Evolutionary conservation across 1,140 invertebrate species (phyloP).

Genomic region (Ceratina australensis): DNA sequence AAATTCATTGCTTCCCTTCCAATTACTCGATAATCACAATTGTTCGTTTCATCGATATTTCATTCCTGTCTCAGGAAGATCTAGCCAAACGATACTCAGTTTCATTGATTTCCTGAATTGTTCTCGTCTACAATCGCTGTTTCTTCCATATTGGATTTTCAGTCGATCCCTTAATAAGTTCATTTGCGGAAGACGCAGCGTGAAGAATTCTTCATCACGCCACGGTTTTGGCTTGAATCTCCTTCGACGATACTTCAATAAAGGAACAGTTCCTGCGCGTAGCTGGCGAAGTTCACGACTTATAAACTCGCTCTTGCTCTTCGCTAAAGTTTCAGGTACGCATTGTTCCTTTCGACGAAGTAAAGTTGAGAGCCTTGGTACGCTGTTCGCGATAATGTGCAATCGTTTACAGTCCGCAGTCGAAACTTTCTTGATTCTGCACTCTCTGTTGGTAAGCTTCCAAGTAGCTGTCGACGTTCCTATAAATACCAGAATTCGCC

Average conservation of each 20-base stretch:
- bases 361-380: neutral
- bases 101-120: too few species aligned
- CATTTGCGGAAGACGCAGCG: too few species aligned
- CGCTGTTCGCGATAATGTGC: neutral
- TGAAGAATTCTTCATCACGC: too few species aligned
- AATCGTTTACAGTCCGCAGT: slow-evolving; percentile 69
- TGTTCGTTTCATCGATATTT: neutral
- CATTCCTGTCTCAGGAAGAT: too few species aligned
- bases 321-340: slow-evolving; percentile 39
- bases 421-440: slow-evolving; percentile 87
- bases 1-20: neutral
- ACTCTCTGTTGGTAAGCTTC: slow-evolving; percentile 92
- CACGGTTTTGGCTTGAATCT: neutral
- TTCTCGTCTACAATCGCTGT: too few species aligned
- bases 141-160: too few species aligned
- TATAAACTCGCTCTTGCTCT: neutral
- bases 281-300: neutral
- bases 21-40: neutral
- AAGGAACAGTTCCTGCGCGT: neutral
- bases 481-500: slow-evolving; percentile 94
- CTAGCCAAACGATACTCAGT: too few species aligned
- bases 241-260: neutral
- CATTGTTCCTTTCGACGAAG: neutral
- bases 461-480: slow-evolving; percentile 92
- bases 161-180: too few species aligned